Evolutionary conservation across 2,113 vertebrate species (phyloP).

Genomic region (Archocentrus centrarchus): DNA sequence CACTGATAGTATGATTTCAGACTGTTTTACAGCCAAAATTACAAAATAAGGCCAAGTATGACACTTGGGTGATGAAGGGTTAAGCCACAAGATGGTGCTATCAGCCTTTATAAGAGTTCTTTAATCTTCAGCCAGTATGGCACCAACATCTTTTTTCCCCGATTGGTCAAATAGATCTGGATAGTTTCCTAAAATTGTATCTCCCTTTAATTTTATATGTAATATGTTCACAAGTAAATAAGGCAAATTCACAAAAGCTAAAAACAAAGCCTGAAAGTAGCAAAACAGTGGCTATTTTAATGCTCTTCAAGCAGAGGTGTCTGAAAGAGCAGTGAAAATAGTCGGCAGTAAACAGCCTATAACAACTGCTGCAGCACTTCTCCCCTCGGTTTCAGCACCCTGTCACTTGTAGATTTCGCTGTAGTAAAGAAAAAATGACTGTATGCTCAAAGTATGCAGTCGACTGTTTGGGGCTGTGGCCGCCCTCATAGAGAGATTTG

Average conservation of each 20-base stretch:
- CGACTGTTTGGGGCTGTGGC: slow-evolving; percentile 51
- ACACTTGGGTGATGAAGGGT: too few relatives aligned
- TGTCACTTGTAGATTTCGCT: slow-evolving; percentile 52
- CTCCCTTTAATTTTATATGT: not conserved
- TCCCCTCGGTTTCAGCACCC: slow-evolving; percentile 37
- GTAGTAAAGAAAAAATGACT: slow-evolving; percentile 40
- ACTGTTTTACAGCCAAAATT: too few relatives aligned
- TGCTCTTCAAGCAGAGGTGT: slow-evolving; percentile 16
- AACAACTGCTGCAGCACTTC: slow-evolving; percentile 27
- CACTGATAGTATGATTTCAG: too few relatives aligned
- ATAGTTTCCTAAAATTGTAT: not conserved
- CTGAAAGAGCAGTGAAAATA: slow-evolving; percentile 30
- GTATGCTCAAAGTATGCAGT: slow-evolving; percentile 58
- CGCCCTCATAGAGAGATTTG: slow-evolving; percentile 47
- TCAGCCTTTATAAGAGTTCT: slow-evolving; percentile 1
- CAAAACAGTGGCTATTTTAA: not conserved
- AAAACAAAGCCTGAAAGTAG: not conserved
- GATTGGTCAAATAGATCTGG: not conserved
- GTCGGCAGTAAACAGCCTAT: slow-evolving; percentile 38
- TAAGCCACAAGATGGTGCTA: slow-evolving; percentile 66
- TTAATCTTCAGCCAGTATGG: not conserved
- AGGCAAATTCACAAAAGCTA: not conserved
- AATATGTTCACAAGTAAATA: not conserved
- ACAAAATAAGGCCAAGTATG: too few relatives aligned
- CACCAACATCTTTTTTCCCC: not conserved